A percentile compares a stretch with the other conserved stretches of the same genome.
Evolutionary conservation across 2,888 invertebrate species (phyloP).

Genomic region (Mesodorylaimus sp.): DNA sequence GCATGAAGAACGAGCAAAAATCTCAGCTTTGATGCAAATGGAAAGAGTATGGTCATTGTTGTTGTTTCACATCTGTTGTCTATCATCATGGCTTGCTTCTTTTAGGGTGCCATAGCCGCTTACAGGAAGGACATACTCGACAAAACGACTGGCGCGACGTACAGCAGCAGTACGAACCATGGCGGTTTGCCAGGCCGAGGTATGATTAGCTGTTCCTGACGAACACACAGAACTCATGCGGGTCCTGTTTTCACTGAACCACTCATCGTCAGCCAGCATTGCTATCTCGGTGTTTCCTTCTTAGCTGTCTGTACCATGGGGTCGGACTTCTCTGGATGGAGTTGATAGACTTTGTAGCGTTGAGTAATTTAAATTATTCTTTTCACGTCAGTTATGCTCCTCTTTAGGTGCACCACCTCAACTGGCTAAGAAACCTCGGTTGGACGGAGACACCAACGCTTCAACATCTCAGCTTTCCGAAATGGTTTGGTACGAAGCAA

Average conservation of each 20-base stretch:
- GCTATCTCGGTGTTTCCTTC: too few species aligned
- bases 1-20: slow-evolving; percentile 55
- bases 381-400: background rate
- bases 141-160: too few species aligned
- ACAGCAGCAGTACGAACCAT: too few species aligned
- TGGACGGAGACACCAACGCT: background rate
- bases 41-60: slow-evolving; percentile 43
- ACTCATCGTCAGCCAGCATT: too few species aligned
- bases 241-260: too few species aligned
- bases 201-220: too few species aligned
- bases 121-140: slow-evolving; percentile 62
- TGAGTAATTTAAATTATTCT: background rate
- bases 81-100: too few species aligned
- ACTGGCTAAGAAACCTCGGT: background rate
- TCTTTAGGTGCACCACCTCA: background rate
- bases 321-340: too few species aligned
- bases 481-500: slow-evolving; percentile 24
- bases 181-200: too few species aligned
- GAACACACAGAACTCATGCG: too few species aligned
- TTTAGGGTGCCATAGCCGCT: slow-evolving; percentile 59
- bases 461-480: too few species aligned
- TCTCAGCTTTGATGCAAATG: slow-evolving; percentile 60
- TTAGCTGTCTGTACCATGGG: too few species aligned
- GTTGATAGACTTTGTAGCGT: background rate
- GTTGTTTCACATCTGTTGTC: slow-evolving; percentile 13